A percentile compares a stretch with the other conserved stretches of the same genome.
Evolutionary conservation across 2,888 invertebrate species (phyloP).

Genomic region (Euplagia quadripunctaria): DNA sequence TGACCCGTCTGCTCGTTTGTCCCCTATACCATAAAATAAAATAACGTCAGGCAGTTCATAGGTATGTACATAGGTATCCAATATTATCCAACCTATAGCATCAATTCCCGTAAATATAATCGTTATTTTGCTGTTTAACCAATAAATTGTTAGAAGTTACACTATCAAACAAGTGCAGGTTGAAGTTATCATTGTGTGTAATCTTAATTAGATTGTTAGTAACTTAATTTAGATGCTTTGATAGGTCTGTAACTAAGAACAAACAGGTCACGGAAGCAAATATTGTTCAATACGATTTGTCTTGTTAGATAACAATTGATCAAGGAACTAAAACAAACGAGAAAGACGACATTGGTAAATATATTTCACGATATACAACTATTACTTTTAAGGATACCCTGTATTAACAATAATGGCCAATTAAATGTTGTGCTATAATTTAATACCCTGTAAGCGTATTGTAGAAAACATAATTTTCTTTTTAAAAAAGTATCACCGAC

Average conservation of each 20-base stretch:
- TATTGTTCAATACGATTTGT: slow-evolving; percentile 5
- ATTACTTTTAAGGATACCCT: background rate
- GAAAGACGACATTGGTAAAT: background rate
- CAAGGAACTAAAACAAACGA: background rate
- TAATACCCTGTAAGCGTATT: too few species aligned
- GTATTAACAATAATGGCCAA: background rate
- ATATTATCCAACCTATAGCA: too few species aligned
- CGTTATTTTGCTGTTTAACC: background rate
- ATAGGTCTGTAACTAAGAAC: background rate
- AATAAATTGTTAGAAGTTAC: background rate
- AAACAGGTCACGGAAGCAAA: slow-evolving; percentile 3
- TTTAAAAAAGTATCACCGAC: too few species aligned
- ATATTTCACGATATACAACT: background rate
- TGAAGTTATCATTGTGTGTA: background rate
- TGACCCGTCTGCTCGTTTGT: too few species aligned
- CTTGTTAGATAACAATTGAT: slow-evolving; percentile 3
- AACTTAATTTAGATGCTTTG: background rate
- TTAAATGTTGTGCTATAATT: too few species aligned
- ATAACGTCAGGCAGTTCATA: too few species aligned
- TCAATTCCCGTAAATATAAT: background rate
- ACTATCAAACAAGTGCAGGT: background rate
- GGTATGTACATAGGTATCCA: too few species aligned
- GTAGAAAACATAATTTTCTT: too few species aligned
- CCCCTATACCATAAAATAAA: too few species aligned
- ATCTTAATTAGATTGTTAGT: slow-evolving; percentile 16